A percentile compares a stretch with the other conserved stretches of the same genome.
These are phyloP conservation scores for Smutsia temminckii DNA, from an alignment of 2,797 vertebrate species.

Conservation along the genomic window DNA sequence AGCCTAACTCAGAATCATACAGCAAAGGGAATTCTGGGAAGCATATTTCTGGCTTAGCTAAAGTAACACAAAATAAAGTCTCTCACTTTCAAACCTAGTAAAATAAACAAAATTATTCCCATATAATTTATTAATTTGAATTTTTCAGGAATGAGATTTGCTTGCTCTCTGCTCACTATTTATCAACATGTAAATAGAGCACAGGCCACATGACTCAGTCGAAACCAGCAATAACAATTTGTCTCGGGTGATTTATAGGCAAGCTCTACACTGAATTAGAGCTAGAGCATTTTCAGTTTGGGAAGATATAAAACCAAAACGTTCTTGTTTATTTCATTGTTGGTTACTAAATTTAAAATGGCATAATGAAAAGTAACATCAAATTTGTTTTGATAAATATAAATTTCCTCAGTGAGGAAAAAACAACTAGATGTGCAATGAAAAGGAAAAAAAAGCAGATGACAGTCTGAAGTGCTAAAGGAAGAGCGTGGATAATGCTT, in stretches of 20 bases:
- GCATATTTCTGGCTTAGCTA: conserved; percentile 23
- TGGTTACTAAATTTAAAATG: conserved; percentile 25
- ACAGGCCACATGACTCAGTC: not conserved
- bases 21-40: not conserved
- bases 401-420: not conserved
- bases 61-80: not conserved
- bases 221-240: not conserved
- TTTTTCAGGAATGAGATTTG: not conserved
- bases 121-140: not conserved
- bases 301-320: not conserved
- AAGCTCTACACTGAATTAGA: not conserved
- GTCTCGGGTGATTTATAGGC: not conserved
- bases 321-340: conserved; percentile 36
- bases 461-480: not conserved
- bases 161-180: not conserved
- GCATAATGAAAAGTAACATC: not conserved
- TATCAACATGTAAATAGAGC: not conserved
- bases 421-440: not conserved
- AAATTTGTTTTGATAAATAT: conserved; percentile 29
- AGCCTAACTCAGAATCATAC: not conserved
- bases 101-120: not conserved
- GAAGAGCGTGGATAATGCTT: not conserved
- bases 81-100: not conserved
- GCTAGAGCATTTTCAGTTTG: conserved; percentile 15
- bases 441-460: not conserved